Base-by-base conservation (phyloP, 2,797 vertebrate species). In the Siniperca obscura region DNA sequence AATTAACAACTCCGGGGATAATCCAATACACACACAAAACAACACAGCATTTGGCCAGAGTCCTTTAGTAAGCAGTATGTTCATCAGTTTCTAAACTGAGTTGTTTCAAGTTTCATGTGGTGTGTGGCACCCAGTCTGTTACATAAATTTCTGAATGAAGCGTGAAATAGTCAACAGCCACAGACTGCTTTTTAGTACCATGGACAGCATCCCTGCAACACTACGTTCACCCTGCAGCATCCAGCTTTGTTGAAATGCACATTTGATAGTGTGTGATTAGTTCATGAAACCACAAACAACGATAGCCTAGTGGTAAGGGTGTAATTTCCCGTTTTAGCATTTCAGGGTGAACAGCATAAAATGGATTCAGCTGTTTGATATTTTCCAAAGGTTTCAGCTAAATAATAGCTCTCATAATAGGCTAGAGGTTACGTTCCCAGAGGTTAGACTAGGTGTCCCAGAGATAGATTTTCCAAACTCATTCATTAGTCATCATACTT, bases 301-400 rank as follows among this genome's bases (percentile, higher is more conserved):
- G 25, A 40, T 40, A 19, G 14, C 13, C 21, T 53, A 3, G 30
- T 25, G 34, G 22, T 34, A 19, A 0, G 0, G 25, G 30, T 64
- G 5, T 40, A 27, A 25, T 44, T 55, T 69, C 2, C 3, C 13
- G 3, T 30, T 40, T 50, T 22, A 22, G 14, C 13, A 62, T 25
- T 42, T 60, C 3, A 53, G 52, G 13, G 2, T 1, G 0, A 44
- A 27, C 5, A 50, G 12, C 11, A 27, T 38, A 22, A 55, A 21
- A 1, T 27, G 27, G 14, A 25, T 40, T 46, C 27, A 42, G 25
- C 36, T 22, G 5, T 61, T 81, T 50, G 40, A 12, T 46, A 75
- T 64, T 70, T 66, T 48, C 13, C 19, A 21, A 42, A 69, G 22
- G 38, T 38, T 68, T 76, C 16, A 70, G 59, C 13, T 75, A 7